A percentile compares a stretch with the other conserved stretches of the same genome.
phyloP scores from a whole-genome alignment of 2,797 vertebrate genomes.

The Falco peregrinus region DNA sequence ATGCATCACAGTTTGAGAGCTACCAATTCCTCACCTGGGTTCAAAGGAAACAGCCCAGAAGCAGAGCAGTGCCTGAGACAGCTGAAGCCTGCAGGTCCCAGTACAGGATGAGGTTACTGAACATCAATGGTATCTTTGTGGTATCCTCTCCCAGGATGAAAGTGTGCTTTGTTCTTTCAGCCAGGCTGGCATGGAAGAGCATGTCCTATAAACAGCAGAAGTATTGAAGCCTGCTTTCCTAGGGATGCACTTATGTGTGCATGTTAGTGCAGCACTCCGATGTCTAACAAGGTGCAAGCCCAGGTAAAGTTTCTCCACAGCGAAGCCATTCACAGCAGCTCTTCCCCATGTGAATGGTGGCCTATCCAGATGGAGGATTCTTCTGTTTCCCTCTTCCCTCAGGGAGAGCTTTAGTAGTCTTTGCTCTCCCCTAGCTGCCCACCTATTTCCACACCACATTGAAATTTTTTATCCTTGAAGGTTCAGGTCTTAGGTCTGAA shows the following conservation, averaged over 20 bases:
- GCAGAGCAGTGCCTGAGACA: neutral
- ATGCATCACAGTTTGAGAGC: neutral
- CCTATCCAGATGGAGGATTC: neutral
- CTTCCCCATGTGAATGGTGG: neutral
- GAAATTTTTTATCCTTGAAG: neutral
- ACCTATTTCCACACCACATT: neutral
- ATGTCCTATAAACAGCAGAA: neutral
- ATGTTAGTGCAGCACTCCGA: neutral
- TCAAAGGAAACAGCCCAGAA: neutral
- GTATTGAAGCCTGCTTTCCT: neutral
- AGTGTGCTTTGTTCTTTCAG: neutral
- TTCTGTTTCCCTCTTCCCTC: neutral
- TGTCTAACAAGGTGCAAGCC: neutral
- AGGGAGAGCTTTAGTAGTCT: neutral
- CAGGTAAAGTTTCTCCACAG: neutral
- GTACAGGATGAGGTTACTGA: neutral
- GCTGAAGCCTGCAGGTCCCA: neutral
- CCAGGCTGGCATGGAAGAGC: neutral
- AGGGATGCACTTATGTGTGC: neutral
- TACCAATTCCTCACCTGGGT: neutral
- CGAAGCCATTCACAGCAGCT: neutral
- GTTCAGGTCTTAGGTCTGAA: neutral
- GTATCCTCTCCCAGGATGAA: neutral
- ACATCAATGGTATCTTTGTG: neutral
- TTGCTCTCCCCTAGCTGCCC: neutral